Conservation (phyloP, 2,888 invertebrate genomes). For the Drosophila niveifrons region DNA sequence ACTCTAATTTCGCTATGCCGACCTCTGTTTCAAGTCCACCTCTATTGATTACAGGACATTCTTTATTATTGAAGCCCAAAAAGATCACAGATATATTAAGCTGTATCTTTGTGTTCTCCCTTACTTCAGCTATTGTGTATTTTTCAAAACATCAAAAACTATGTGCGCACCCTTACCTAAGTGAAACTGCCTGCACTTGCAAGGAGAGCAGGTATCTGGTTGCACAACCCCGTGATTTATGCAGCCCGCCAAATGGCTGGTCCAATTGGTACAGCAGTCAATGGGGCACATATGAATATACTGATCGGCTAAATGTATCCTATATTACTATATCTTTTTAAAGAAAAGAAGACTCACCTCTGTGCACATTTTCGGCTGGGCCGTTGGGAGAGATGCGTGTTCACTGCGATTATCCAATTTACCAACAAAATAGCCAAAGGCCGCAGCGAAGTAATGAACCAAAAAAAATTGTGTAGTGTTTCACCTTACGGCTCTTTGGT, state of each 20-base stretch:
- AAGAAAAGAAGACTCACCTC: slow-evolving; percentile 59
- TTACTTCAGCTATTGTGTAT: no score
- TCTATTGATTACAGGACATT: neutral
- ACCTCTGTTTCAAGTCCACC: no score
- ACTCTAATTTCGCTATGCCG: no score
- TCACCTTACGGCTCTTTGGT: slow-evolving; percentile 8
- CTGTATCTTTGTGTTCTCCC: neutral
- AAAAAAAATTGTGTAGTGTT: slow-evolving; percentile 29
- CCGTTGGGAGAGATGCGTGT: slow-evolving; percentile 57
- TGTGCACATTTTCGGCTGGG: slow-evolving; percentile 77
- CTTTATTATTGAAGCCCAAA: neutral
- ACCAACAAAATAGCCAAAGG: slow-evolving; percentile 48
- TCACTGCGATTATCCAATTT: slow-evolving; percentile 72
- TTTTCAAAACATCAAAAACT: neutral
- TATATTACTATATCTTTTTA: slow-evolving; percentile 9
- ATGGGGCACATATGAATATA: slow-evolving; percentile 5
- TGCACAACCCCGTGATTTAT: slow-evolving; percentile 5
- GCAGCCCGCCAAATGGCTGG: slow-evolving; percentile 52
- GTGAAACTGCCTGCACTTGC: neutral
- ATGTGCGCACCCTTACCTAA: slow-evolving; percentile 17
- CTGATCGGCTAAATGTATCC: neutral
- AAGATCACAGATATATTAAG: neutral
- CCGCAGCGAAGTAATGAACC: slow-evolving; percentile 28
- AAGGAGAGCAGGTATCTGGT: slow-evolving; percentile 35
- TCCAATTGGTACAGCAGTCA: slow-evolving; percentile 44